Evolutionary conservation across 2,888 invertebrate species (phyloP).

Genomic region (Ochlodes sylvanus): DNA sequence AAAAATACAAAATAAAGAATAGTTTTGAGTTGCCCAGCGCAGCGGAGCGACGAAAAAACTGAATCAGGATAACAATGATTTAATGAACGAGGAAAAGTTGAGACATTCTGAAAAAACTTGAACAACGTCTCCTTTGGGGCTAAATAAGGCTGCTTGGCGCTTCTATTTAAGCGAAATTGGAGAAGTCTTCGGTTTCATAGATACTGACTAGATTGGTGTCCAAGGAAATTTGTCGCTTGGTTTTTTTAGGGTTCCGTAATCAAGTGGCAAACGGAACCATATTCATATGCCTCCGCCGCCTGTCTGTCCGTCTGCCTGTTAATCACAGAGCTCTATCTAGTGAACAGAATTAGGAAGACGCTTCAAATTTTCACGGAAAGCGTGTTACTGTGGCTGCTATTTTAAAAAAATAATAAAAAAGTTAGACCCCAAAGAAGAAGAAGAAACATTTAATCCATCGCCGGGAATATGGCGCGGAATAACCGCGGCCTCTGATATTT

Average conservation of each 20-base stretch:
- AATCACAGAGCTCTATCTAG: no score
- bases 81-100: slow-evolving; percentile 55
- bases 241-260: not conserved
- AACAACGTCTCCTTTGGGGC: slow-evolving; percentile 10
- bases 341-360: no score
- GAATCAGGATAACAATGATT: slow-evolving; percentile 67
- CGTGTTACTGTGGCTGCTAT: no score
- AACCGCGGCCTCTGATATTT: no score
- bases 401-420: no score
- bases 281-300: no score
- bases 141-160: slow-evolving; percentile 19
- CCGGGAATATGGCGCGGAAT: no score
- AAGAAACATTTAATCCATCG: no score
- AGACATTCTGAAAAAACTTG: slow-evolving; percentile 26
- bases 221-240: not conserved
- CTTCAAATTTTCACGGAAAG: no score
- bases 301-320: no score
- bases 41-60: slow-evolving; percentile 45
- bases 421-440: no score
- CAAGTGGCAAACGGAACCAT: no score
- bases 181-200: not conserved
- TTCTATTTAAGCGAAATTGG: slow-evolving; percentile 5
- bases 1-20: slow-evolving; percentile 47
- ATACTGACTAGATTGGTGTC: not conserved
- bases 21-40: slow-evolving; percentile 44